Evolutionary conservation across 2,888 invertebrate species (phyloP).

Genomic region (Lycophotia porphyrea): DNA sequence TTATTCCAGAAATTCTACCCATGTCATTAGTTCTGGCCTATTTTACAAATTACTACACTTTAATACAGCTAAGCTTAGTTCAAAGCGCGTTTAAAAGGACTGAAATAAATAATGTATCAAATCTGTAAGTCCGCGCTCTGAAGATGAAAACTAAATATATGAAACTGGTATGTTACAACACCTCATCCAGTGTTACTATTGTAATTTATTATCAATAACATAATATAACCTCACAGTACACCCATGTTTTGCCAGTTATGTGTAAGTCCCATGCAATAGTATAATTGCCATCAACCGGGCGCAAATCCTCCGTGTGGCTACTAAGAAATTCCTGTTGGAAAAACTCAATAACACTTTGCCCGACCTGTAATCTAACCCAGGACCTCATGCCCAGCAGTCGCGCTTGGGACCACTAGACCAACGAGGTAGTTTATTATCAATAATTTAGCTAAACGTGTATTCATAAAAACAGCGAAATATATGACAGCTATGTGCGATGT

Average conservation of each 20-base stretch:
- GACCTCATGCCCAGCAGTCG: too few relatives aligned
- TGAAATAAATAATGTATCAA: background rate
- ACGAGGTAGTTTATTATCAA: background rate
- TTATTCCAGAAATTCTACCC: slow-evolving; percentile 46
- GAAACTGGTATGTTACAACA: background rate
- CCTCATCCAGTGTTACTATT: background rate
- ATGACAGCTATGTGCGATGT: background rate
- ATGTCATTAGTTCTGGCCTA: slow-evolving; percentile 62
- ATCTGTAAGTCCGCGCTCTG: background rate
- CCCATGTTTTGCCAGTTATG: too few relatives aligned
- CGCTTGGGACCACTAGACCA: too few relatives aligned
- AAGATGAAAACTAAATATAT: background rate
- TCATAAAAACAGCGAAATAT: background rate
- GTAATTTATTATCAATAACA: background rate
- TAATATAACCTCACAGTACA: too few relatives aligned
- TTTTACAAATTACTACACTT: slow-evolving; percentile 52
- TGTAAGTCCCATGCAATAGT: too few relatives aligned
- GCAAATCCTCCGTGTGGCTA: too few relatives aligned
- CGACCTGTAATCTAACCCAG: too few relatives aligned
- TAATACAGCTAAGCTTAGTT: slow-evolving; percentile 18
- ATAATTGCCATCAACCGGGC: too few relatives aligned
- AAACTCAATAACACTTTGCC: too few relatives aligned
- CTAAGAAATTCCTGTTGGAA: too few relatives aligned
- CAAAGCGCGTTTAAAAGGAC: background rate
- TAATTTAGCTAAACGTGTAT: too few relatives aligned